Base-by-base conservation (phyloP, 2,888 invertebrate genomes). In the Ophioninae sp. region DNA sequence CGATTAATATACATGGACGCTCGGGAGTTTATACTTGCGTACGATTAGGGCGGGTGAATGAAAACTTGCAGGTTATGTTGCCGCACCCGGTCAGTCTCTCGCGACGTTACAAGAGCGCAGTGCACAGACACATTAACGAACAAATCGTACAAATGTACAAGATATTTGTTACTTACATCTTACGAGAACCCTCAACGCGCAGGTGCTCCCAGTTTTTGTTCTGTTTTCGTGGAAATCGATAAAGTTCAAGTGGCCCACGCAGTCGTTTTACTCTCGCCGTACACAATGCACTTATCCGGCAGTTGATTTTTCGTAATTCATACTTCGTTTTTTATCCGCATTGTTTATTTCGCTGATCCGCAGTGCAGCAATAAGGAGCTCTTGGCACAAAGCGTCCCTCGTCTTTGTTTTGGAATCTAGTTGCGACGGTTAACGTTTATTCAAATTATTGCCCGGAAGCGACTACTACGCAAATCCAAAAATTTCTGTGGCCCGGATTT, bases 1-100 rank as follows among this genome's bases (percentile, higher is more conserved):
- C 84, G 82, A 87, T 87, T 69, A 56, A 59, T 74, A 44, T 61
- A 72, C 39, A n/a, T 44, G 23, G 37, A 20, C 57, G 30, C 10
- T 57, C 23, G 68, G 21, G 5, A 56, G 30, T 44, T 56, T 65
- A 79, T 67, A 50, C 70, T 72, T 69, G 59, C 59, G 30, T 41
- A 39, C 61, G 62, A 73, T 62, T 20, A 41, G 59, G 68, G 77
- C 21, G 37, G 44, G 74, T 37, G 17, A 65, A 57, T 44, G 30
- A 17, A 37, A 56, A 57, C 64, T 74, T 74, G 62, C 23, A 78
- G 78, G 78, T 69, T 78, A 70, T 20, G 78, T 21, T 69, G 21
- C 21, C 61, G 13, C 50, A 21, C 6, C 62, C 70, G 69, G 50
- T 39, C 50, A 13, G 62, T 64, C 65, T 75, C 39, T 57, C 21